These are phyloP conservation scores for Dipodomys merriami DNA, from an alignment of 2,113 vertebrate species.

Conservation along the genomic window DNA sequence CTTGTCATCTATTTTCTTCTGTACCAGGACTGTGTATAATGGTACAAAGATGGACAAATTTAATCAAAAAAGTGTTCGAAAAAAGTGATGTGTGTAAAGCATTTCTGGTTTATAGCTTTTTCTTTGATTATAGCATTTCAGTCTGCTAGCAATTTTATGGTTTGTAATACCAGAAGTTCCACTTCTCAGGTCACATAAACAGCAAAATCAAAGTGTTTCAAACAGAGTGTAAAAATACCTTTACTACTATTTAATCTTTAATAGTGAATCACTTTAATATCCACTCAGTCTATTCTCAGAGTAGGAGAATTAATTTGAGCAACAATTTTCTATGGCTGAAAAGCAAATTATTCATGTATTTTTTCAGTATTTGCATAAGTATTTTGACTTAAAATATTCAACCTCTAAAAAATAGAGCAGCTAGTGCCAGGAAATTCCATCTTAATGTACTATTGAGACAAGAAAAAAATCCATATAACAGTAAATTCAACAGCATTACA, in stretches of 20 bases:
- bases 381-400: constrained; percentile 62
- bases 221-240: constrained; percentile 85
- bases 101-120: constrained; percentile 71
- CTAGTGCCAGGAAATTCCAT: constrained; percentile 51
- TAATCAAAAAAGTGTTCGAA: constrained; percentile 58
- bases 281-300: constrained; percentile 77
- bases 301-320: constrained; percentile 66
- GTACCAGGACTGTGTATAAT: constrained; percentile 18
- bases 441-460: constrained; percentile 46
- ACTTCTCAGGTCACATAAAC: constrained; percentile 82
- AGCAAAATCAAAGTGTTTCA: constrained; percentile 84
- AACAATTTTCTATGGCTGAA: constrained; percentile 50
- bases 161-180: constrained; percentile 79
- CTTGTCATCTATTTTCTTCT: constrained; percentile 43
- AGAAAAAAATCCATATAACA: constrained; percentile 10
- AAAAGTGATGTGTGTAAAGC: constrained; percentile 50
- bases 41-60: constrained; percentile 26
- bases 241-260: constrained; percentile 84
- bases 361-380: constrained; percentile 48
- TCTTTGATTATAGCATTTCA: constrained; percentile 75
- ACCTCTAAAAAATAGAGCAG: constrained; percentile 47
- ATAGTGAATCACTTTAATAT: constrained; percentile 80
- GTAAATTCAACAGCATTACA: constrained; percentile 27
- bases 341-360: constrained; percentile 39
- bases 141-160: constrained; percentile 75